Base-by-base conservation (phyloP, 2,113 vertebrate genomes). In the Corythornis madagascariensis region DNA sequence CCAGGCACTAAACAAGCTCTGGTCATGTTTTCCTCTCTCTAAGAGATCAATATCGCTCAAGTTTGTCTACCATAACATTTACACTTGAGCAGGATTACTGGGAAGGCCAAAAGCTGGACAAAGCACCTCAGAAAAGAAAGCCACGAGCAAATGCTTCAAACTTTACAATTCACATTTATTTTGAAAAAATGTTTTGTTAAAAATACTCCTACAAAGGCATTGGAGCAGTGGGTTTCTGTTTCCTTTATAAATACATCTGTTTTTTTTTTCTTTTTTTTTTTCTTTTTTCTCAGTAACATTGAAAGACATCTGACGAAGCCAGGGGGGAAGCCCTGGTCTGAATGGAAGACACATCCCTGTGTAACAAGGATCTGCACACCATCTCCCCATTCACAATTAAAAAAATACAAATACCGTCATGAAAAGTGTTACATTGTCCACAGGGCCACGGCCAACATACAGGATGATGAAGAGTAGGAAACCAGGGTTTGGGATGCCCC, bases 131-230 rank as follows among this genome's bases (percentile, higher is more conserved):
- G 84, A 73, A 95, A 96, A 77, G 67, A 86, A 89, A 92, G 47
- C n/a, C 90, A 82, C 48, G 71, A 97, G 83, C 87, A 92, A 96
- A 90, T 50, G 77, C 48, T 88, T 92, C 93, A 64, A 95, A 96
- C 97, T 97, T 97, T 97, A 97, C 97, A 97, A 96, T 98, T 97
- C 97, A 98, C 97, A 97, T 98, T 98, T 98, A 97, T 97, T 98
- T 97, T 97, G 96, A 95, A 95, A 96, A 97, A 93, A 91, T 88
- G 91, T 95, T 96, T 87, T 95, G 96, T 97, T 97, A 97, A 98
- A 98, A 98, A 97, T 97, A 97, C 96, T 97, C 97, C 97, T 97
- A 98, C 96, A 97, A 98, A 98, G 96, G 96, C 97, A 97, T 97
- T 88, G 96, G 97, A 97, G 96, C 94, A 96, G 95, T 67, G 86